Conservation (phyloP, 1,140 invertebrate genomes). For the Drosophila ananassae region DNA sequence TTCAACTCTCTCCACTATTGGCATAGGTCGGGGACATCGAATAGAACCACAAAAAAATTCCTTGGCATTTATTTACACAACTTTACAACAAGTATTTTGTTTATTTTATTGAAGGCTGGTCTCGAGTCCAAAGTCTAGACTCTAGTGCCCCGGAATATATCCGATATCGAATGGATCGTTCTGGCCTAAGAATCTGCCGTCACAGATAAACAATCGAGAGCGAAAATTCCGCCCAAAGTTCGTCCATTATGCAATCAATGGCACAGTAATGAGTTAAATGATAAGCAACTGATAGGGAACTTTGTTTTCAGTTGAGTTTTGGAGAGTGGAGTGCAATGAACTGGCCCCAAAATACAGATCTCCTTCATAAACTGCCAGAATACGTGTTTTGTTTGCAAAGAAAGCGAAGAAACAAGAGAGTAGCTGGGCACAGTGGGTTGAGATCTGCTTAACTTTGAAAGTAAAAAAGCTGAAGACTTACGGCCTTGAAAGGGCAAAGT, state of each 20-base stretch:
- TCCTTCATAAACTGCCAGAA: conserved; percentile 12
- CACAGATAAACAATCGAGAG: conserved; percentile 33
- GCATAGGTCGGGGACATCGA: conserved; percentile 54
- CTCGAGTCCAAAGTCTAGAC: conserved; percentile 13
- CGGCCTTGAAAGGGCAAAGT: conserved; percentile 27
- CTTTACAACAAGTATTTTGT: conserved; percentile 8
- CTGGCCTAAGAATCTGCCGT: conserved; percentile 41
- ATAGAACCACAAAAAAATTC: conserved; percentile 20
- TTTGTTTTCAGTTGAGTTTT: conserved; percentile 9
- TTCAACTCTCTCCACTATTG: conserved; percentile 39
- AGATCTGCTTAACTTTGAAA: background rate
- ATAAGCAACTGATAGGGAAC: conserved; percentile 20
- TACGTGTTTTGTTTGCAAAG: conserved; percentile 58
- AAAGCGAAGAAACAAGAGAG: conserved; percentile 16
- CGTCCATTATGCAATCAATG: conserved; percentile 19
- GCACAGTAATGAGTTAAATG: background rate
- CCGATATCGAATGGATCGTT: conserved; percentile 24
- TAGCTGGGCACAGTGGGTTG: conserved; percentile 16
- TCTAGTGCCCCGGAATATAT: conserved; percentile 18
- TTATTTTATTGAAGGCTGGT: background rate
- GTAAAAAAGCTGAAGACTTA: conserved; percentile 5
- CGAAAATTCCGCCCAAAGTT: conserved; percentile 18
- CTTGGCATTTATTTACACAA: conserved; percentile 35
- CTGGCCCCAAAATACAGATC: conserved; percentile 36
- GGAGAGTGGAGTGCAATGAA: conserved; percentile 45